Conservation (phyloP, 2,888 invertebrate species). For the Thyatira batis region DNA sequence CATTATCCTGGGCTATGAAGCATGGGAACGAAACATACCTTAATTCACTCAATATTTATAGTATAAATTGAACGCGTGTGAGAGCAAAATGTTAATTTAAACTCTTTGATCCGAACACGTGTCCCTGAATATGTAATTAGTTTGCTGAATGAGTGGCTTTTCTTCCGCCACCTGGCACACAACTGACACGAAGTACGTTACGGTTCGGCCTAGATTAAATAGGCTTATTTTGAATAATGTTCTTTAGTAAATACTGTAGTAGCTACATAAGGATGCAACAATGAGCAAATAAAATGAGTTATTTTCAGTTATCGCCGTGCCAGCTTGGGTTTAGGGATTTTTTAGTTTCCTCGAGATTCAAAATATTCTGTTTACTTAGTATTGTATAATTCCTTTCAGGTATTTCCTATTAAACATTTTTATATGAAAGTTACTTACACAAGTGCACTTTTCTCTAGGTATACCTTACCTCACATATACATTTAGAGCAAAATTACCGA, state of each 20-base stretch:
- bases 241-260: too few species aligned
- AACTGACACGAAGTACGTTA: slow-evolving; percentile 12
- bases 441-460: not conserved
- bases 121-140: slow-evolving; percentile 34
- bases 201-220: not conserved
- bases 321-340: too few species aligned
- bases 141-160: slow-evolving; percentile 17
- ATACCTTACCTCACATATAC: not conserved
- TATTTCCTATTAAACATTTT: too few species aligned
- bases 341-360: too few species aligned
- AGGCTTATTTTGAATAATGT: not conserved
- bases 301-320: too few species aligned
- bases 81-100: slow-evolving; percentile 17
- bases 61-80: slow-evolving; percentile 9
- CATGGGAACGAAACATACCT: not conserved
- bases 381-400: too few species aligned
- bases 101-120: slow-evolving; percentile 28
- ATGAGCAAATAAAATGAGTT: too few species aligned
- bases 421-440: too few species aligned
- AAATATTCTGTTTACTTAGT: too few species aligned
- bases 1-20: not conserved
- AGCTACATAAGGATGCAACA: too few species aligned
- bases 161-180: slow-evolving; percentile 11
- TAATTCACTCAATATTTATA: not conserved
- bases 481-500: slow-evolving; percentile 8